These are phyloP conservation scores for Dinoponera quadriceps DNA, from an alignment of 1,140 invertebrate species.

Conservation along the genomic window DNA sequence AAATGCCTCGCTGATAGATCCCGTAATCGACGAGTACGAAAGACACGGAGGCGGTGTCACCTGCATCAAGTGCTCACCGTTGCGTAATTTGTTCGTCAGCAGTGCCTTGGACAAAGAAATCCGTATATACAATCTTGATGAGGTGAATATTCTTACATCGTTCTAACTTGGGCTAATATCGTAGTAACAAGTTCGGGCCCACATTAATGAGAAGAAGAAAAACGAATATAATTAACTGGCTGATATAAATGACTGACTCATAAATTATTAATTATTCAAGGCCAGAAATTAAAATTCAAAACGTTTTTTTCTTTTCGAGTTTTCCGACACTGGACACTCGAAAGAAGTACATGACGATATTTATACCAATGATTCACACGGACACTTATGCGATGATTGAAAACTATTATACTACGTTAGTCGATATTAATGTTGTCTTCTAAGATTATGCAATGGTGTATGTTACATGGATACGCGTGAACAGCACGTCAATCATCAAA, in stretches of 20 bases:
- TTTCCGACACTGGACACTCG: not conserved
- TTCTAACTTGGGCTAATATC: not conserved
- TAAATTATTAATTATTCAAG: not conserved
- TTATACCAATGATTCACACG: not conserved
- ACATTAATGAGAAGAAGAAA: not conserved
- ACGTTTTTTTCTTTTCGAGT: not conserved
- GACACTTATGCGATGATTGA: not conserved
- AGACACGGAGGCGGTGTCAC: conserved; percentile 81
- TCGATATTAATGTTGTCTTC: not conserved
- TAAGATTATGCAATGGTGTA: conserved; percentile 3
- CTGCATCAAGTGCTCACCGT: conserved; percentile 80
- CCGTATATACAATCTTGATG: conserved; percentile 81
- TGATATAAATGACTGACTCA: no score
- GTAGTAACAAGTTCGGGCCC: not conserved
- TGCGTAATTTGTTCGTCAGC: conserved; percentile 79
- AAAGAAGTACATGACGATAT: no score
- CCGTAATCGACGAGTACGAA: conserved; percentile 82
- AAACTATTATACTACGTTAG: conserved; percentile 32
- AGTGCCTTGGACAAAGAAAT: conserved; percentile 82
- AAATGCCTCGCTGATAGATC: conserved; percentile 80
- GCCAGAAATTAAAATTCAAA: not conserved
- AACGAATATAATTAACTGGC: not conserved
- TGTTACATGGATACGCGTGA: conserved; percentile 45
- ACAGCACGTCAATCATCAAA: conserved; percentile 74
- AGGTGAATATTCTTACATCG: conserved; percentile 73